Conservation (phyloP, 2,888 invertebrate species). For the Drosophila stalkeri region DNA sequence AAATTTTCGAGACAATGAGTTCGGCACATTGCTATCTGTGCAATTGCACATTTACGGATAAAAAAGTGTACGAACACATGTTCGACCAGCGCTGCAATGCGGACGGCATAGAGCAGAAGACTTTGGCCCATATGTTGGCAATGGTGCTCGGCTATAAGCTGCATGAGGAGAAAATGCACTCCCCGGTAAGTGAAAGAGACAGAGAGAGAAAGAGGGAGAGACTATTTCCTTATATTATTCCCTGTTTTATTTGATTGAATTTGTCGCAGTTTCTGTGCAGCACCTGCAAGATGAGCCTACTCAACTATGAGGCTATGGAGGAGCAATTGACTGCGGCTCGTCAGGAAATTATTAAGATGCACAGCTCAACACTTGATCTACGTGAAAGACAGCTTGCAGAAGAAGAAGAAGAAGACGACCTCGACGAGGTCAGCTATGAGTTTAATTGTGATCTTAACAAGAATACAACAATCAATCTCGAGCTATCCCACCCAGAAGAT, state of each 20-base stretch:
- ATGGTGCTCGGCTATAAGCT: slow-evolving; percentile 16
- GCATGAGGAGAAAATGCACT: slow-evolving; percentile 26
- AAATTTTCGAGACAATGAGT: background rate
- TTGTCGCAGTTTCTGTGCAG: slow-evolving; percentile 62
- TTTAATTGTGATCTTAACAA: no score
- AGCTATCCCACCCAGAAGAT: no score
- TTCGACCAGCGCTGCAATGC: slow-evolving; percentile 37
- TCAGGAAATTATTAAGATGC: slow-evolving; percentile 48
- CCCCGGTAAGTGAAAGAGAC: slow-evolving; percentile 21
- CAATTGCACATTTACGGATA: slow-evolving; percentile 13
- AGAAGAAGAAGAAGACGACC: no score
- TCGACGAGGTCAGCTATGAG: no score
- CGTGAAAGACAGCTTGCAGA: background rate
- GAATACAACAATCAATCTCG: no score
- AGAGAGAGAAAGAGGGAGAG: no score
- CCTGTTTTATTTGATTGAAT: no score
- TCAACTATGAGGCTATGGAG: slow-evolving; percentile 63
- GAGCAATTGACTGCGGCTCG: slow-evolving; percentile 42
- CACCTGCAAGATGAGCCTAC: slow-evolving; percentile 59
- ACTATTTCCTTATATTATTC: no score
- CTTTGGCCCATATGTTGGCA: slow-evolving; percentile 26
- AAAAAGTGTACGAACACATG: slow-evolving; percentile 38
- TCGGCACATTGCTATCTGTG: slow-evolving; percentile 42
- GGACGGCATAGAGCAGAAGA: slow-evolving; percentile 11
- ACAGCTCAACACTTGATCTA: slow-evolving; percentile 19